These are phyloP conservation scores for Calameuta idolon DNA, from an alignment of 2,888 invertebrate species.

Conservation along the genomic window DNA sequence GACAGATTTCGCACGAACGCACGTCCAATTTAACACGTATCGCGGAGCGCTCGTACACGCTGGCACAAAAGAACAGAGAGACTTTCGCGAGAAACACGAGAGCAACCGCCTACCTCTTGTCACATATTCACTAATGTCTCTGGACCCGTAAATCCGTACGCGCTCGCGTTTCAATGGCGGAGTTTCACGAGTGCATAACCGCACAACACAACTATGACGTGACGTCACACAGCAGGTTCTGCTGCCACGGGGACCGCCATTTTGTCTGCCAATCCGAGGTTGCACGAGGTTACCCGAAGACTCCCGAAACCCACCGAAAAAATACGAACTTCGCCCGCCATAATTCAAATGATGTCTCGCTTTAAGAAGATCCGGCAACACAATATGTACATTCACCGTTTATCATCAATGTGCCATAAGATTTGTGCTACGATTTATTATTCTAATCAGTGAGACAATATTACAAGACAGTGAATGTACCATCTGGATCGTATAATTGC, in stretches of 20 bases:
- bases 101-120: slow-evolving; percentile 25
- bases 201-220: slow-evolving; percentile 44
- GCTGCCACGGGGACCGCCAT: slow-evolving; percentile 43
- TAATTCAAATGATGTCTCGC: neutral
- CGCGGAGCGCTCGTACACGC: slow-evolving; percentile 23
- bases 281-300: slow-evolving; percentile 14
- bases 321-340: neutral
- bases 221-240: slow-evolving; percentile 47
- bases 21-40: neutral
- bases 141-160: slow-evolving; percentile 4
- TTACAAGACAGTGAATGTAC: neutral
- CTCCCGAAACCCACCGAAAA: slow-evolving; percentile 17
- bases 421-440: neutral
- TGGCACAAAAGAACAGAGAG: slow-evolving; percentile 29
- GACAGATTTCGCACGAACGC: slow-evolving; percentile 15
- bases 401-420: neutral
- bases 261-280: slow-evolving; percentile 36
- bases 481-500: neutral
- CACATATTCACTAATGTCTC: slow-evolving; percentile 39
- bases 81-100: slow-evolving; percentile 23
- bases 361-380: neutral
- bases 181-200: slow-evolving; percentile 53
- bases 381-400: neutral
- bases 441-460: neutral
- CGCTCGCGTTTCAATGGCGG: slow-evolving; percentile 48